Conservation (phyloP, 1,140 invertebrate species). For the Ostrea edulis region DNA sequence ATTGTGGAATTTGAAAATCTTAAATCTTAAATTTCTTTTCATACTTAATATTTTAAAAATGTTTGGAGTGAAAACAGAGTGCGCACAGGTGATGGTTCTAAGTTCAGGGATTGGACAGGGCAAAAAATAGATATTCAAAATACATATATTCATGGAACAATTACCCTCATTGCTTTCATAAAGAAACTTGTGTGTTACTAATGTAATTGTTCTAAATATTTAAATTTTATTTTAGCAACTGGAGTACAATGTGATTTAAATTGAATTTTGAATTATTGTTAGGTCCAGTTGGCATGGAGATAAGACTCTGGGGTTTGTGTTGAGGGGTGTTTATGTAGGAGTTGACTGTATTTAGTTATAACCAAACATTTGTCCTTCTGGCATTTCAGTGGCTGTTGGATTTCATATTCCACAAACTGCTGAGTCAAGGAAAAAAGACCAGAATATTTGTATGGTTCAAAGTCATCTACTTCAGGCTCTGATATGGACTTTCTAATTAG, state of each 20-base stretch:
- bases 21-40: too few species aligned
- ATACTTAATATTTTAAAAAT: background rate
- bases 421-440: conserved; percentile 44
- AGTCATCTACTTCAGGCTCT: conserved; percentile 1
- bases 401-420: conserved; percentile 46
- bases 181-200: too few species aligned
- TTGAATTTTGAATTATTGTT: background rate
- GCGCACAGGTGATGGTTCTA: background rate
- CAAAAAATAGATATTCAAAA: background rate
- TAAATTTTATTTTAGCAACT: background rate
- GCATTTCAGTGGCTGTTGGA: conserved; percentile 41
- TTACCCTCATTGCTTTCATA: too few species aligned
- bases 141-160: too few species aligned
- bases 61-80: background rate
- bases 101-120: background rate
- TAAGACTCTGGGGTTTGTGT: conserved; percentile 13
- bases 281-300: conserved; percentile 25
- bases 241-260: background rate
- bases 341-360: background rate
- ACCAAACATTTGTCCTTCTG: conserved; percentile 35
- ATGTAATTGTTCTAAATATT: too few species aligned
- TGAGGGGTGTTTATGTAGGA: background rate
- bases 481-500: conserved; percentile 29
- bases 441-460: conserved; percentile 41
- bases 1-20: too few species aligned